These are phyloP conservation scores for Limosa lapponica DNA, from an alignment of 2,797 vertebrate genomes.

Conservation along the genomic window DNA sequence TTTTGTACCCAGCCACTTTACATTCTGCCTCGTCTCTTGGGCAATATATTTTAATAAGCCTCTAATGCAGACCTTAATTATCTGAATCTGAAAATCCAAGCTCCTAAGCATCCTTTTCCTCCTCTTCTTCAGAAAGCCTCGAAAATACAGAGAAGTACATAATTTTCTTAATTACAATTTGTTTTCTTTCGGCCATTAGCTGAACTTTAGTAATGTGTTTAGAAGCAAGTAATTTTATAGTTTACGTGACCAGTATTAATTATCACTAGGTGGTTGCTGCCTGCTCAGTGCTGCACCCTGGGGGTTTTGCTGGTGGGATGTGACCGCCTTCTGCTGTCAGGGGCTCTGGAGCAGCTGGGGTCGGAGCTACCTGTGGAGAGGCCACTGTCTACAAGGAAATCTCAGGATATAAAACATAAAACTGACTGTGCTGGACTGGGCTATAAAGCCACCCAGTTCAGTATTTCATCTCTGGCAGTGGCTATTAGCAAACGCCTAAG, in stretches of 20 bases:
- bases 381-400: neutral
- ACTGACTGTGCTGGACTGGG: neutral
- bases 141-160: conserved; percentile 2
- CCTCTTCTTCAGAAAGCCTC: neutral
- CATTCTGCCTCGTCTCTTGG: conserved; percentile 34
- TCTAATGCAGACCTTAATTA: conserved; percentile 54
- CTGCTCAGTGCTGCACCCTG: neutral
- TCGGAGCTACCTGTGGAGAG: neutral
- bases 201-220: neutral
- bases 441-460: neutral
- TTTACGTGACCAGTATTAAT: neutral
- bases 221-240: neutral
- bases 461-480: neutral
- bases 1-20: conserved; percentile 6
- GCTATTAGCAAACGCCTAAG: neutral
- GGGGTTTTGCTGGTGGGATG: neutral
- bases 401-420: neutral
- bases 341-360: neutral
- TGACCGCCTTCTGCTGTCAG: neutral
- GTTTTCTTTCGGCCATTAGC: neutral
- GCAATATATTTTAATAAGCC: conserved; percentile 48
- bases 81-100: conserved; percentile 26
- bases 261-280: neutral
- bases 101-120: neutral
- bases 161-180: conserved; percentile 50